phyloP scores from a whole-genome alignment of 2,797 vertebrate species.

The Lepus townsendii region DNA sequence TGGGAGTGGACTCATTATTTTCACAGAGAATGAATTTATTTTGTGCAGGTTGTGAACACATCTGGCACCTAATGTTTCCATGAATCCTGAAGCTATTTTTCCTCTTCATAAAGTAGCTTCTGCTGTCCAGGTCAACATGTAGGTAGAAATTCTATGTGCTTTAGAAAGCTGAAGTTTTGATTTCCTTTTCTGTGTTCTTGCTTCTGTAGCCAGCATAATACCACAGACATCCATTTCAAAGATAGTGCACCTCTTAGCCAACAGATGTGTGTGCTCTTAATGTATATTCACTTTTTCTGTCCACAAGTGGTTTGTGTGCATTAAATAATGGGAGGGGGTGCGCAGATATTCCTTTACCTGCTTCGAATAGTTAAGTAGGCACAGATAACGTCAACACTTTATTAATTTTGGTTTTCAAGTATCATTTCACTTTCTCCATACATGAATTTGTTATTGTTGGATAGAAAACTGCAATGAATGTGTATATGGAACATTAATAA shows the following conservation, averaged over 20 bases:
- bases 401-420: conserved; percentile 62
- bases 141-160: neutral
- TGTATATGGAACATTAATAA: conserved; percentile 65
- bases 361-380: conserved; percentile 74
- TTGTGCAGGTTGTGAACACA: conserved; percentile 36
- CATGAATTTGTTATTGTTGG: neutral
- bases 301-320: neutral
- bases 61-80: conserved; percentile 43
- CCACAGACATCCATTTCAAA: conserved; percentile 64
- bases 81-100: neutral
- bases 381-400: conserved; percentile 62
- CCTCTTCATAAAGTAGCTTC: conserved; percentile 57
- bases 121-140: conserved; percentile 47
- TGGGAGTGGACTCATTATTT: conserved; percentile 33
- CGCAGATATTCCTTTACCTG: conserved; percentile 47
- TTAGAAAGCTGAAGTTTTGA: conserved; percentile 55
- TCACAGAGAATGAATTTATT: neutral
- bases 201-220: conserved; percentile 47
- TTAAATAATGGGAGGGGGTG: neutral
- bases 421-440: conserved; percentile 58
- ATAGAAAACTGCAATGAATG: conserved; percentile 63
- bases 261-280: conserved; percentile 36
- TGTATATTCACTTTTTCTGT: conserved; percentile 60
- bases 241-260: conserved; percentile 64
- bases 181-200: conserved; percentile 60